Conservation (phyloP, 1,140 invertebrate species). For the Drosophila teissieri region DNA sequence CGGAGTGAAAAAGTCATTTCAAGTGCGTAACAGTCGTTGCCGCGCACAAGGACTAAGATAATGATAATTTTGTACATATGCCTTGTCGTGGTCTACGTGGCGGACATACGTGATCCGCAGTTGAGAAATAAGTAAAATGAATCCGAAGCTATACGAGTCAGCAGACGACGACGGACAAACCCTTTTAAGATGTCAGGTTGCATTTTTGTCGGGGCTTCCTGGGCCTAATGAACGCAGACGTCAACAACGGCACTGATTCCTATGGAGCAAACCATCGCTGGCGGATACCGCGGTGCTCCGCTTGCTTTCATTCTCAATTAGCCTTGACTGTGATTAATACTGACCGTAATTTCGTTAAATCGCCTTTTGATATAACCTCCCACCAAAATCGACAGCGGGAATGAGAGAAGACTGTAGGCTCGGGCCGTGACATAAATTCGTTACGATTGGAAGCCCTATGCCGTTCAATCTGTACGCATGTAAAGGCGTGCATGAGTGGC, state of each 20-base stretch:
- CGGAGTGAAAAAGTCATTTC: not conserved
- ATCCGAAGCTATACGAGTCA: not conserved
- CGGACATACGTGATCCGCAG: slow-evolving; percentile 16
- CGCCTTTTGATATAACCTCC: slow-evolving; percentile 69
- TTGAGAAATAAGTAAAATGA: not conserved
- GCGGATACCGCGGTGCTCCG: slow-evolving; percentile 16
- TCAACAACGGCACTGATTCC: slow-evolving; percentile 59
- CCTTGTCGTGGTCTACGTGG: not conserved
- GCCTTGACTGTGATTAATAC: slow-evolving; percentile 79
- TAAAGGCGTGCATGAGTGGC: slow-evolving; percentile 1
- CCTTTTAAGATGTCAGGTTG: slow-evolving; percentile 77
- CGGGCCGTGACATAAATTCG: slow-evolving; percentile 59
- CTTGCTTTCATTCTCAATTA: slow-evolving; percentile 81
- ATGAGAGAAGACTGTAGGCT: slow-evolving; percentile 1
- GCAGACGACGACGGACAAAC: slow-evolving; percentile 33
- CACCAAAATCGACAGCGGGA: slow-evolving; percentile 9
- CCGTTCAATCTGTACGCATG: slow-evolving; percentile 8
- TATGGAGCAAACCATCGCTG: slow-evolving; percentile 3
- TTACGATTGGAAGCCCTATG: slow-evolving; percentile 35
- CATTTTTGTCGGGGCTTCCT: slow-evolving; percentile 44
- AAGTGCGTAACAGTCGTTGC: slow-evolving; percentile 31
- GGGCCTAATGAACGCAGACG: slow-evolving; percentile 68
- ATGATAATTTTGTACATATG: slow-evolving; percentile 55
- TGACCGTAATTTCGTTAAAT: slow-evolving; percentile 81
- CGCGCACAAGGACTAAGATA: slow-evolving; percentile 36